Percentiles rank a stretch among this genome's conserved stretches.
Evolutionary conservation across 2,113 vertebrate species (phyloP).

Genomic region (Apodemus speciosus): DNA sequence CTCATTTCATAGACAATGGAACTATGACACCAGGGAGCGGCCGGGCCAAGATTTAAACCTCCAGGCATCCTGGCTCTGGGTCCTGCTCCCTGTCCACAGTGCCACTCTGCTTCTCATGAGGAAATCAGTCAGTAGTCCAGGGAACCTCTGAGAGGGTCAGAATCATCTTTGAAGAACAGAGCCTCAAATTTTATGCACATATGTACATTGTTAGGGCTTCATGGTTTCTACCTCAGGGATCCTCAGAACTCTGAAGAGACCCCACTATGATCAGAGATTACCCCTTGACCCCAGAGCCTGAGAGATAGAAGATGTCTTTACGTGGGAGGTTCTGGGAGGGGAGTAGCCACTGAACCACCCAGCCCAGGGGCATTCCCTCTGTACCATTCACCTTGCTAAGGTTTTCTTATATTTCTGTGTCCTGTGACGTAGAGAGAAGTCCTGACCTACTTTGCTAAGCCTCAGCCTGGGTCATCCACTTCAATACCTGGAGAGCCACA

Average conservation of each 20-base stretch:
- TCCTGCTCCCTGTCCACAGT: not conserved
- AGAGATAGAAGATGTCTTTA: not conserved
- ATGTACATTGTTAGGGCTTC: not conserved
- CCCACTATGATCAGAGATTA: not conserved
- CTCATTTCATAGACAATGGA: not conserved
- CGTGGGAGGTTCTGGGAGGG: not conserved
- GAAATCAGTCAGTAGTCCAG: not conserved
- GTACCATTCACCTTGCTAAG: not conserved
- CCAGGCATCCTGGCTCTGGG: not conserved
- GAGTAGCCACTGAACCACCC: accelerated
- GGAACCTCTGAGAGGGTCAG: not conserved
- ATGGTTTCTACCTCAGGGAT: not conserved
- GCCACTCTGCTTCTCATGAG: not conserved
- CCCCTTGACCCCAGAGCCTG: not conserved
- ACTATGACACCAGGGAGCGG: not conserved
- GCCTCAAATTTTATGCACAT: not conserved
- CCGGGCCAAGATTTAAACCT: not conserved
- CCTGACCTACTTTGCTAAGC: not conserved
- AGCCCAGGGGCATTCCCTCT: not conserved
- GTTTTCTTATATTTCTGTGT: not conserved
- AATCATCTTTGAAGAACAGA: not conserved
- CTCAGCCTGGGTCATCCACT: not conserved
- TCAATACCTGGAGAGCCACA: not conserved
- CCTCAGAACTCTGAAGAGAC: not conserved
- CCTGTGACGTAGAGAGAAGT: not conserved